Percentiles rank a stretch among this genome's conserved stretches.
phyloP scores from a whole-genome alignment of 1,140 invertebrate species.

The Drosophila watanabei region DNA sequence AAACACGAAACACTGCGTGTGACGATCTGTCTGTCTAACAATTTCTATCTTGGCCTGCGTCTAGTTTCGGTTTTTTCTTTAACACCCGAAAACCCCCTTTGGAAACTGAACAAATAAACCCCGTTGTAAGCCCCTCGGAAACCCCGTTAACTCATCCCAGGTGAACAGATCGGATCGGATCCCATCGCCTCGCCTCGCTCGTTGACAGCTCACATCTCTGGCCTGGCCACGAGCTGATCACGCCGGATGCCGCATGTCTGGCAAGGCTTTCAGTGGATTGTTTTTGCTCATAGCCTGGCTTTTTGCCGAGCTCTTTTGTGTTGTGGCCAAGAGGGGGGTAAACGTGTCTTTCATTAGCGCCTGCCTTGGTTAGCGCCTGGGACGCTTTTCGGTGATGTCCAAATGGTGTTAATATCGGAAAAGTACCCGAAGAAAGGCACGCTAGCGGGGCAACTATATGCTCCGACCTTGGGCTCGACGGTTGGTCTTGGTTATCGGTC shows the following conservation, averaged over 20 bases:
- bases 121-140: neutral
- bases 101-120: neutral
- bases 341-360: constrained; percentile 78
- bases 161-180: constrained; percentile 1
- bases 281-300: constrained; percentile 43
- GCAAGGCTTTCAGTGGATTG: constrained; percentile 59
- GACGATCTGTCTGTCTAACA: constrained; percentile 34
- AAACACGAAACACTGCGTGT: constrained; percentile 22
- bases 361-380: constrained; percentile 71
- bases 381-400: constrained; percentile 26
- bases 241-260: constrained; percentile 53
- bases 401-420: constrained; percentile 62
- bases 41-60: constrained; percentile 6
- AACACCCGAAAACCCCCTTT: neutral
- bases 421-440: constrained; percentile 48
- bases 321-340: constrained; percentile 26
- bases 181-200: neutral
- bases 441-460: too few relatives aligned
- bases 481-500: constrained; percentile 60
- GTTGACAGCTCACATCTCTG: constrained; percentile 52
- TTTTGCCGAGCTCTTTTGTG: constrained; percentile 23
- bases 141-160: neutral
- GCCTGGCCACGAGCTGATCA: constrained; percentile 66
- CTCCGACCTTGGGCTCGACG: constrained; percentile 47
- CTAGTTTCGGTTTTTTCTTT: constrained; percentile 4